Conservation (phyloP, 2,888 invertebrate species). For the Cancer borealis region DNA sequence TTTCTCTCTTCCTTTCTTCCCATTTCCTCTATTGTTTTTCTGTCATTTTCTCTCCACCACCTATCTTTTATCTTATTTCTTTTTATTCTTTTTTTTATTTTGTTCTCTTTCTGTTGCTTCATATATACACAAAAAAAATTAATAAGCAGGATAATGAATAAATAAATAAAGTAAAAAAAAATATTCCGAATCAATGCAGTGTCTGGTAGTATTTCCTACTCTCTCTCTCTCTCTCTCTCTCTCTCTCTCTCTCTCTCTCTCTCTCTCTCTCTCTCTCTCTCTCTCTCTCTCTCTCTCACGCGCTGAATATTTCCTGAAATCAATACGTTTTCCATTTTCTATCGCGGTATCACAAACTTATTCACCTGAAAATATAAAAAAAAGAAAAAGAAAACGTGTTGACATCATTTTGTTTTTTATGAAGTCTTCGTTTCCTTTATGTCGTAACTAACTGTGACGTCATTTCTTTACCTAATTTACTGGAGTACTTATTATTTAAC, state of each 20-base stretch:
- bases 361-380: not conserved
- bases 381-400: not conserved
- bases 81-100: too few species aligned
- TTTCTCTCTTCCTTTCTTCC: not conserved
- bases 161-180: too few species aligned
- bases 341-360: not conserved
- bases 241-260: constrained; percentile 32
- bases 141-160: too few species aligned
- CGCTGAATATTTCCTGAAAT: not conserved
- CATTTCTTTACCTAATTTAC: not conserved
- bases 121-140: too few species aligned
- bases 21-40: too few species aligned
- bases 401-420: not conserved
- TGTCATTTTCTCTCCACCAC: too few species aligned
- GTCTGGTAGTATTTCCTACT: not conserved
- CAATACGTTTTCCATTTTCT: constrained; percentile 20
- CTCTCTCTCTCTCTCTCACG: not conserved
- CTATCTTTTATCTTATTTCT: too few species aligned
- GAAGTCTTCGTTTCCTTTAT: not conserved
- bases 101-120: too few species aligned
- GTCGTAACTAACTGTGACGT: not conserved
- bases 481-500: not conserved
- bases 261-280: constrained; percentile 20
- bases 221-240: not conserved
- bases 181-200: too few species aligned